Base-by-base conservation (phyloP, 1,140 invertebrate species). In the Leucophenga varia region DNA sequence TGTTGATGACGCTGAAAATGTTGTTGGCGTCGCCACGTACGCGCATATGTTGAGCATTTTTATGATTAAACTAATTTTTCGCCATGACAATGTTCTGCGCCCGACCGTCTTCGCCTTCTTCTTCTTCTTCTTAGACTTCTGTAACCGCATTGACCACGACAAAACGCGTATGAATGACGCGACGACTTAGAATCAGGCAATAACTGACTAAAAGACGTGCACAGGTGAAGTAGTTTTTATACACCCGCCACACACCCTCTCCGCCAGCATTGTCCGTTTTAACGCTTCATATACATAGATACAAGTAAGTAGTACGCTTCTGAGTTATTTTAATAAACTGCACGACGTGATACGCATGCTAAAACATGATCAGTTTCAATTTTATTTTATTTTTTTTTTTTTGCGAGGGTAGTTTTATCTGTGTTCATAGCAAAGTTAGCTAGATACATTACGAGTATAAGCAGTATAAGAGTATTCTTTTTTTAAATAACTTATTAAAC, bases 11-110 rank as follows among this genome's bases (percentile, higher is more conserved):
- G 56, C 54, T 56, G 55, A n/a, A n/a, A n/a, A 25, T 25, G 22
- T 16, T 16, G 16, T 36, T 41, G 25, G n/a, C 8, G 12, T 2
- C 25, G 30, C 19, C 19, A 28, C 14, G 30, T 41, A 20, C 22
- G 13, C 20, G 18, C 3, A 13, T 17, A 59, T 61, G 56, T 65
- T 57, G 61, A 70, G 59, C 65, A 70, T 63, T 70, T 70, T 70
- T 70, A 70, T 70, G 65, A 70, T 70, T 70, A 70, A 70, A 70
- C 65, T 70, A 70, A 70, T 70, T 70, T 70, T 70, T 70, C 59
- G n/a, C n/a, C n/a, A n/a, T n/a, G n/a, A n/a, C n/a, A n/a, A n/a
- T n/a, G n/a, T n/a, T n/a, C n/a, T n/a, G n/a, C n/a, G n/a, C n/a
- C n/a, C n/a, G n/a, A n/a, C n/a, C n/a, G n/a, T n/a, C n/a, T n/a